A percentile compares a stretch with the other conserved stretches of the same genome.
phyloP scores from a whole-genome alignment of 1,140 invertebrate genomes.

The Armadillidium nasatum region DNA sequence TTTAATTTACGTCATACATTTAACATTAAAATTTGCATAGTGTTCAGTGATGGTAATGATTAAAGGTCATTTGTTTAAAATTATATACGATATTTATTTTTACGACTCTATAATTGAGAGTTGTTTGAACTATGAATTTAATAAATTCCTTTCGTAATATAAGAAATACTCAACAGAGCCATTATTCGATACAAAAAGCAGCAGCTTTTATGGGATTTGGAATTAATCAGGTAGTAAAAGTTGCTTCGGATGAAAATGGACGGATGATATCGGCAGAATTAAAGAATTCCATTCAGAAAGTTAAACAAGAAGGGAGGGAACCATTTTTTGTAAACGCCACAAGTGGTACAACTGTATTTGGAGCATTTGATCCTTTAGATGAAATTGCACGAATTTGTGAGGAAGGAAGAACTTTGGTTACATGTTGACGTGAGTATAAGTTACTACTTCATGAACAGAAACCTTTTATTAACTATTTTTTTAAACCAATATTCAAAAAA shows the following conservation, averaged over 20 bases:
- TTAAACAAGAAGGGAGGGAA: conserved; percentile 25
- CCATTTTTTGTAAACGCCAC: conserved; percentile 89
- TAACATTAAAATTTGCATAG: too few relatives aligned
- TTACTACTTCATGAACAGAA: background rate
- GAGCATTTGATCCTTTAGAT: conserved; percentile 81
- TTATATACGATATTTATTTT: too few relatives aligned
- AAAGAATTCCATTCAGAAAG: conserved; percentile 25
- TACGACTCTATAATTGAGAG: too few relatives aligned
- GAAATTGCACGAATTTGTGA: conserved; percentile 63
- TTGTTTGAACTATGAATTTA: too few relatives aligned
- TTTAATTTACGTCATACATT: too few relatives aligned
- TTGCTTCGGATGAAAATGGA: conserved; percentile 66
- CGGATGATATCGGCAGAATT: conserved; percentile 60
- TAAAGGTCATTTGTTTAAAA: too few relatives aligned
- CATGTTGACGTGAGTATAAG: conserved; percentile 80
- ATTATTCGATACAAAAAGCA: conserved; percentile 88
- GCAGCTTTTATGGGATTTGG: conserved; percentile 68
- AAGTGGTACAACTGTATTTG: conserved; percentile 67
- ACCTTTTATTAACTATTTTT: too few relatives aligned
- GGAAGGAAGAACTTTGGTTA: conserved; percentile 77
- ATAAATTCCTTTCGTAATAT: background rate
- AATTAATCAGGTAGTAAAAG: conserved; percentile 66
- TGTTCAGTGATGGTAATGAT: too few relatives aligned
- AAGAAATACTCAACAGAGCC: too few relatives aligned
- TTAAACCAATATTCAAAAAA: too few relatives aligned